Conservation (phyloP, 2,888 invertebrate species). For the Lysandra bellargus region DNA sequence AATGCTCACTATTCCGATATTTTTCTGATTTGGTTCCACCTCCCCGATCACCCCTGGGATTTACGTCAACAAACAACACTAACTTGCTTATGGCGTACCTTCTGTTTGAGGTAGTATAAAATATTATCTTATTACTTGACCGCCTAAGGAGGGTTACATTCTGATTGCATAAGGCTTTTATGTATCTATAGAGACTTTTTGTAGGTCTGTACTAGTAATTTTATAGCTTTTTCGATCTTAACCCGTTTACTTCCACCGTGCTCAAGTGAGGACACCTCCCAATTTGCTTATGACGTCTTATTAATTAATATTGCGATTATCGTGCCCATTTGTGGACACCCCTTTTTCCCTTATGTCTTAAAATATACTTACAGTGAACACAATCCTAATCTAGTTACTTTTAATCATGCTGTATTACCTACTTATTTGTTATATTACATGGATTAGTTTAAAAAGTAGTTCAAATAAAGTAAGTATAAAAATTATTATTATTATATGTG, state of each 20-base stretch:
- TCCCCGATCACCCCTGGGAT: background rate
- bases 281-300: background rate
- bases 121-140: conserved; percentile 19
- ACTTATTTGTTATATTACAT: too few relatives aligned
- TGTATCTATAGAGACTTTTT: background rate
- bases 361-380: too few relatives aligned
- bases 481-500: background rate
- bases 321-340: too few relatives aligned
- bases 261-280: background rate
- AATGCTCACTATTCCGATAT: background rate
- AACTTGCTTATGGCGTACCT: conserved; percentile 8
- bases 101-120: conserved; percentile 9
- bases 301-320: background rate
- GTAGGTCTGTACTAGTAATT: background rate
- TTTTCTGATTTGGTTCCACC: background rate
- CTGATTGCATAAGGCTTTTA: background rate
- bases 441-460: too few relatives aligned
- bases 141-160: conserved; percentile 10
- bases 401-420: too few relatives aligned
- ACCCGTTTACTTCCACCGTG: background rate
- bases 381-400: too few relatives aligned
- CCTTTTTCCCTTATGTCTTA: too few relatives aligned
- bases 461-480: too few relatives aligned
- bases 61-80: conserved; percentile 14
- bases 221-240: background rate